A percentile compares a stretch with the other conserved stretches of the same genome.
These are phyloP conservation scores for Paracentrotus lividus DNA, from an alignment of 53 echinoderm and acorn worm species.

Conservation along the genomic window DNA sequence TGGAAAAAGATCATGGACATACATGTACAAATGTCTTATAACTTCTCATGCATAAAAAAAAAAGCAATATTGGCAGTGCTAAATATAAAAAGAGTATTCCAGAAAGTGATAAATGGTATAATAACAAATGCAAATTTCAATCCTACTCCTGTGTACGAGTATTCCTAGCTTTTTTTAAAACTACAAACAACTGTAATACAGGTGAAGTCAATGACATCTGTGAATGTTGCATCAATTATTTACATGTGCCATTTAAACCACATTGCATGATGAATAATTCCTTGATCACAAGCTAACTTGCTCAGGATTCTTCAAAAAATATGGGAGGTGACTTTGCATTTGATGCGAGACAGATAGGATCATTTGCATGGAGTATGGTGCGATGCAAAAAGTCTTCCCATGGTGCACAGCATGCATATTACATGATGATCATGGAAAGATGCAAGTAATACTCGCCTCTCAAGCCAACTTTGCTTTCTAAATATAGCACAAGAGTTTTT, in stretches of 20 bases:
- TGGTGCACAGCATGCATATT: conserved; percentile 31
- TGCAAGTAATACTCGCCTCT: conserved; percentile 32
- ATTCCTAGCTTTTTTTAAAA: too few species aligned
- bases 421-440: conserved; percentile 20
- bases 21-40: too few species aligned
- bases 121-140: background rate
- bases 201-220: background rate
- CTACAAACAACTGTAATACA: background rate
- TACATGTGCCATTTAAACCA: background rate
- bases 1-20: background rate
- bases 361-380: background rate
- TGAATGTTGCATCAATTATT: background rate
- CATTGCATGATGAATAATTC: background rate
- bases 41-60: too few species aligned
- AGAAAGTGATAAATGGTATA: background rate
- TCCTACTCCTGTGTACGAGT: too few species aligned
- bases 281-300: background rate
- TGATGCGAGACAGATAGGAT: background rate
- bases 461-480: background rate
- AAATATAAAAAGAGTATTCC: too few species aligned
- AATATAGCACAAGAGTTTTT: conserved; percentile 18
- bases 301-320: background rate
- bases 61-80: too few species aligned
- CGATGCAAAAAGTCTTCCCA: background rate
- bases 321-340: background rate